These are phyloP conservation scores for Ormyrus thymus DNA, from an alignment of 2,888 invertebrate species.

Conservation along the genomic window DNA sequence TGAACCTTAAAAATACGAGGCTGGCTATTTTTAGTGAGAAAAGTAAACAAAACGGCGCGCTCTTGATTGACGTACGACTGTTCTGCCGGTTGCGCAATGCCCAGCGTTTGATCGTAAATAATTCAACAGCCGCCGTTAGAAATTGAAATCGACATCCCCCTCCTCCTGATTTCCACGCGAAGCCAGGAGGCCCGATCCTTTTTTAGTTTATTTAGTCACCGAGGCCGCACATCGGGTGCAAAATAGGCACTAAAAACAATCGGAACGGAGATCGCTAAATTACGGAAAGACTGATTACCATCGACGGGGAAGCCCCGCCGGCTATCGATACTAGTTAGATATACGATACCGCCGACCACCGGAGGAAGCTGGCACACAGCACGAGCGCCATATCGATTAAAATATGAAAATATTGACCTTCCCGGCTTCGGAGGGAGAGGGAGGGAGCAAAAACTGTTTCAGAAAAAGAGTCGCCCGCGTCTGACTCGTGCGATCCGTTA, in stretches of 20 bases:
- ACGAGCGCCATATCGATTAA: conserved; percentile 11
- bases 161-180: too few relatives aligned
- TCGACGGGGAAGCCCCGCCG: conserved; percentile 10
- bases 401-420: conserved; percentile 28
- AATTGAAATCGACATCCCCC: neutral
- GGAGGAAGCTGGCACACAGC: neutral
- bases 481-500: conserved; percentile 25
- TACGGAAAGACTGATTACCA: conserved; percentile 12
- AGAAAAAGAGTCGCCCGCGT: neutral
- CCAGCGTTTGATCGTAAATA: neutral
- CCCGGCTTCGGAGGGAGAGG: neutral
- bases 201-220: too few relatives aligned
- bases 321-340: neutral
- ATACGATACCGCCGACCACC: neutral
- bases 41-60: conserved; percentile 10
- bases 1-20: neutral
- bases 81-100: neutral
- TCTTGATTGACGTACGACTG: neutral
- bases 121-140: neutral
- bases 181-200: too few relatives aligned
- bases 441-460: neutral
- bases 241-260: neutral
- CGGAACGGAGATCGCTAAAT: conserved; percentile 7
- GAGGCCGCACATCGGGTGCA: too few relatives aligned
- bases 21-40: neutral